Base-by-base conservation (phyloP, 2,113 vertebrate species). In the Brachirus orientalis region DNA sequence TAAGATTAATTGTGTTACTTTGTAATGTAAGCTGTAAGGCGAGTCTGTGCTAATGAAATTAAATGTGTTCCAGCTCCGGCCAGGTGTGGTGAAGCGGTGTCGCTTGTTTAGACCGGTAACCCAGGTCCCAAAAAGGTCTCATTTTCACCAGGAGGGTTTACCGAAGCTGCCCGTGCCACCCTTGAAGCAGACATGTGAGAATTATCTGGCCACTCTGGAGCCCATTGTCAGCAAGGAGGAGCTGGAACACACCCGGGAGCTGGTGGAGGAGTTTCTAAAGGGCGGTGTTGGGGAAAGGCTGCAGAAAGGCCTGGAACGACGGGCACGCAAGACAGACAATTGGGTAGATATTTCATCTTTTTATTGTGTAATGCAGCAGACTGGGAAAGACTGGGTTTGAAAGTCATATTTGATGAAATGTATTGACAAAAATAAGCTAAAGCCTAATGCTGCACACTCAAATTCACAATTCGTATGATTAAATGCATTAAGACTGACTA, bases 241-340 rank as follows among this genome's bases (percentile, higher is more conserved):
- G 82, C 91, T 96, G 92, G 82, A 72, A 19, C 92, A 96, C 78
- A 98, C 97, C 0, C 90, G 85, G 19, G 4, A 89, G 63, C 90
- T 99, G 60, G 92, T 98, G 72, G 81, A 92, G 0, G 95, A 98
- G 51, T 97, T 99, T 75, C 88, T 92, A 61, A 89, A 83, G 0
- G 95, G 96, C 0, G 96, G 97, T 0, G 95, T 98, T 0, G 97
- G 98, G 1, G 96, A 97, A n/a, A 90, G 97, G 43, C 91, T 99
- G 59, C 98, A 99, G 92, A 97, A 95, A 63, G 90, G 95, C 19
- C 90, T 99, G 79, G 95, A 99, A 80, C 94, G 95, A 37, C 91
- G 95, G 54, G 95, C 96, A 22, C 92, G 57, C 74, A 99, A 98
- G 85, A 94, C 80, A 0, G 97, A 98, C 10, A 99, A 98, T 92